Base-by-base conservation (phyloP, 1,140 invertebrate species). In the Drosophila arizonae region DNA sequence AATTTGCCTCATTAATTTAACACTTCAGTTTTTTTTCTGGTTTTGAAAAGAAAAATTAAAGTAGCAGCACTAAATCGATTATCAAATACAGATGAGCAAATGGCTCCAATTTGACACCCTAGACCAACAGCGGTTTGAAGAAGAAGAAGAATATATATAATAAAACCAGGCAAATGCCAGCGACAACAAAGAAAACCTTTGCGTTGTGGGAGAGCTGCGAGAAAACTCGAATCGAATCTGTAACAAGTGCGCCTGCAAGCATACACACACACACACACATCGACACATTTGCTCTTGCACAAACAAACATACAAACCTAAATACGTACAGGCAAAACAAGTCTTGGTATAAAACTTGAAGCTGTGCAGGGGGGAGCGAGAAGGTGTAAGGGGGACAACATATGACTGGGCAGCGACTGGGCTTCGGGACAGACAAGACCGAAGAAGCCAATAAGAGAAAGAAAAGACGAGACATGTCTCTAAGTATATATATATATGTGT, bases 161-260 rank as follows among this genome's bases (percentile, higher is more conserved):
- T n/a, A 50, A 39, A 50, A 71, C 71, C 43, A 51, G 54, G 55
- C 67, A 13, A 45, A 13, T 30, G 64, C 10, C 36, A 30, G 26
- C 39, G 70, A 60, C 63, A 75, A 71, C 72, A 75, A 75, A 74
- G 72, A 21, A 70, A 74, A 70, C 46, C 60, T 63, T 50, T 56
- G 55, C 56, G 41, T 41, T 75, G 72, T 56, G 61, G 70, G 43
- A 41, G 51, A 45, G 61, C 36, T 36, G 15, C 21, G 26, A 50
- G 48, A 58, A 48, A 60, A 51, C 57, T 58, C 43, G 56, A 74
- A 51, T 63, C 54, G 72, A 78, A 65, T 46, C 81, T 86, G 81
- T 84, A 84, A 84, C 81, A 84, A 84, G 81, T 84, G 81, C 56
- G 70, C 41, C 72, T 63, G 51, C 57, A 66, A 52, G 17, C 21